Base-by-base conservation (phyloP, 2,113 vertebrate genomes). In the Clarias macrocephalus region DNA sequence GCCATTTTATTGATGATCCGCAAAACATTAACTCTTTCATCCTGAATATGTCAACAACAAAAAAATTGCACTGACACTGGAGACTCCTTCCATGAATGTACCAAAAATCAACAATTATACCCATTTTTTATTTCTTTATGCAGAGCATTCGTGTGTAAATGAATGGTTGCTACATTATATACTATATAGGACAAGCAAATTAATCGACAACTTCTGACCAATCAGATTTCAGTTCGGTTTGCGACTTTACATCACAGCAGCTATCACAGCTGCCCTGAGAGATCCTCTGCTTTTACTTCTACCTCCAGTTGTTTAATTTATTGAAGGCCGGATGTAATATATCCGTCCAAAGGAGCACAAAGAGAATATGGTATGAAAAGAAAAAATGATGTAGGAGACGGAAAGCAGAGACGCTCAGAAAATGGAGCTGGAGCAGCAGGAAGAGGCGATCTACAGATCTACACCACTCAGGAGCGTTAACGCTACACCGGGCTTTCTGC, bases 391-490 rank as follows among this genome's bases (percentile, higher is more conserved):
- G 42, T 13, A 13, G 33, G 52, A 54, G 76, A 70, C 54, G 23
- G 63, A 54, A 19, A 30, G 62, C 23, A 12, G 59, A 37, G 60
- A 72, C 7, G 66, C 65, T 72, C 21, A 4, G 60, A 52, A 77
- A 66, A 86, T 57, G 62, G 79, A 72, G 85, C 33, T 62, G 86
- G 19, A 73, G 59, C 79, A 75, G 80, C 25, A 21, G 86, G 80
- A 87, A 75, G 68, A 60, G 13, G 80, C 0, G 59, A 48, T 57
- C 4, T 23, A 84, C n/a, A 33, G 18, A 72, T 73, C 28, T 59
- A 9, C 19, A 70, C 1, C 42, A 30, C 28, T 83, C 82, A 73
- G 82, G 52, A 84, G 66, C 54, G n/a, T 28, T 54, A 33, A 72
- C n/a, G 28, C 23, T 21, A 23, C 25, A 56, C 7, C 42, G 15